Conservation (phyloP, 2,113 vertebrate genomes). For the Blennius ocellaris region DNA sequence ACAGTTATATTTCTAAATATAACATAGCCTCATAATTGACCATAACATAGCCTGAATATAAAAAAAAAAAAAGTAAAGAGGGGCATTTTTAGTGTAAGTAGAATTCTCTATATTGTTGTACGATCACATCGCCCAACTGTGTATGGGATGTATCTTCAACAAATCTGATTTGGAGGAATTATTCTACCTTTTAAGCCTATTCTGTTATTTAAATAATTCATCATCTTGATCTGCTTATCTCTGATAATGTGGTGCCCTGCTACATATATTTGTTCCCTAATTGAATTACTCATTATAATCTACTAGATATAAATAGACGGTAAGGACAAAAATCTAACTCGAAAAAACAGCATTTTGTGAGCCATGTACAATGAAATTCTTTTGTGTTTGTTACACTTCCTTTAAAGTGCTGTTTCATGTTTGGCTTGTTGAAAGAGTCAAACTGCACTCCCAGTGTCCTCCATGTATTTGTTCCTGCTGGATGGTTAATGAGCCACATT, state of each 20-base stretch:
- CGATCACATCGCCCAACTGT: neutral
- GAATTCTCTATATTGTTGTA: neutral
- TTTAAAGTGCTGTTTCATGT: neutral
- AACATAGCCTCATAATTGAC: neutral
- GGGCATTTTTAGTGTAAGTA: neutral
- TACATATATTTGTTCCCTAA: neutral
- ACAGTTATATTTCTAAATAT: neutral
- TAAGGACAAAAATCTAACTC: too few relatives aligned
- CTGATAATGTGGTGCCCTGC: neutral
- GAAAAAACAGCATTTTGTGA: neutral
- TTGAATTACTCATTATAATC: neutral
- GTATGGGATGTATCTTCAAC: neutral
- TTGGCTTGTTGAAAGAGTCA: slow-evolving; percentile 13
- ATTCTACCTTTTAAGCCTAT: neutral
- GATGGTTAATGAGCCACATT: slow-evolving; percentile 59
- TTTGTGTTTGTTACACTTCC: neutral
- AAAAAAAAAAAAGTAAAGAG: neutral
- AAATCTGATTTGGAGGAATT: neutral
- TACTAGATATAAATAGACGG: too few relatives aligned
- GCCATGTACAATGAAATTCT: neutral
- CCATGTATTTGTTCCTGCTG: slow-evolving; percentile 50
- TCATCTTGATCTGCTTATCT: neutral
- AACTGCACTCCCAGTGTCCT: slow-evolving; percentile 43
- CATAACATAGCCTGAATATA: neutral
- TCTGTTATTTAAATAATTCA: neutral